A percentile compares a stretch with the other conserved stretches of the same genome.
These are phyloP conservation scores for Protodeltote pygarga DNA, from an alignment of 2,888 invertebrate genomes.

Conservation along the genomic window DNA sequence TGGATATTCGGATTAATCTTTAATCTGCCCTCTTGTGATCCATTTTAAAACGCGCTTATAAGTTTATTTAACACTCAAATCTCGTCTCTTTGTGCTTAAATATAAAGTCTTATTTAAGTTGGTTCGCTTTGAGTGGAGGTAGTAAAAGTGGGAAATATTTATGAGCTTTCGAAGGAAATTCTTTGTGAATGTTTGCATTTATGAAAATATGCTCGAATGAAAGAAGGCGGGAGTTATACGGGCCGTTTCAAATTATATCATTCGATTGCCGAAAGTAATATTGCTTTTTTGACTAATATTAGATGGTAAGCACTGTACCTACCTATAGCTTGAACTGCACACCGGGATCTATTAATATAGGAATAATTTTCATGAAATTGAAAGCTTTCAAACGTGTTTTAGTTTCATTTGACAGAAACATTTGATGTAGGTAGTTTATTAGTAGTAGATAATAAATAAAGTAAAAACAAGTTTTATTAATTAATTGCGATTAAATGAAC, in stretches of 20 bases:
- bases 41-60: conserved; percentile 82
- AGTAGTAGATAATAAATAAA: too few relatives aligned
- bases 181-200: conserved; percentile 86
- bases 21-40: conserved; percentile 74
- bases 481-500: too few relatives aligned
- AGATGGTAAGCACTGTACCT: too few relatives aligned
- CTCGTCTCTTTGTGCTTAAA: conserved; percentile 43
- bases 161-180: conserved; percentile 86
- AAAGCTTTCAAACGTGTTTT: too few relatives aligned
- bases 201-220: conserved; percentile 85
- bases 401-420: too few relatives aligned
- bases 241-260: conserved; percentile 45
- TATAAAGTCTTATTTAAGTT: conserved; percentile 54
- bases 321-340: too few relatives aligned
- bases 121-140: conserved; percentile 55
- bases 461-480: too few relatives aligned
- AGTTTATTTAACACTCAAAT: conserved; percentile 50
- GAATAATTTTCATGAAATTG: too few relatives aligned
- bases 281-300: conserved; percentile 11
- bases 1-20: conserved; percentile 84
- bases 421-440: too few relatives aligned
- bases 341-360: too few relatives aligned
- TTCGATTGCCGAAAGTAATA: conserved; percentile 7
- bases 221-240: conserved; percentile 65
- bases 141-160: conserved; percentile 85